A percentile compares a stretch with the other conserved stretches of the same genome.
These are phyloP conservation scores for Lysiphlebus fabarum DNA, from an alignment of 1,140 invertebrate species.

Conservation along the genomic window DNA sequence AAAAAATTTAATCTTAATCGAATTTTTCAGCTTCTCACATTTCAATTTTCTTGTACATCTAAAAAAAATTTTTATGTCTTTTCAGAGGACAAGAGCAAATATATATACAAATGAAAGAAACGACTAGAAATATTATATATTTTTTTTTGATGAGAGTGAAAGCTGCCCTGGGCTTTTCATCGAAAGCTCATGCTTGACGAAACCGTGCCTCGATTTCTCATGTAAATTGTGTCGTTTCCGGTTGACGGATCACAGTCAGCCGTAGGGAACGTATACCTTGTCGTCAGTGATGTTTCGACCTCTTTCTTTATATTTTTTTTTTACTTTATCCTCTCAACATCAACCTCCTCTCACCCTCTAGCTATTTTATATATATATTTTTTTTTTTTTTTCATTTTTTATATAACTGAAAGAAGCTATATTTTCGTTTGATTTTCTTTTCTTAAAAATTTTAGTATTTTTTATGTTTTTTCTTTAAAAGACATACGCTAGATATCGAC, in stretches of 20 bases:
- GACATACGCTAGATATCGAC: not conserved
- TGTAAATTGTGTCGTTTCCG: slow-evolving; percentile 46
- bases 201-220: slow-evolving; percentile 39
- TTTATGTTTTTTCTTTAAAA: not conserved
- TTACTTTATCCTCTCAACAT: not conserved
- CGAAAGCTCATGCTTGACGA: slow-evolving; percentile 34
- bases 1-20: slow-evolving; percentile 18
- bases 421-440: too few relatives aligned
- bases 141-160: slow-evolving; percentile 1
- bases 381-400: not conserved
- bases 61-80: slow-evolving; percentile 11
- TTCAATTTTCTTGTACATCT: slow-evolving; percentile 14
- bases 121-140: slow-evolving; percentile 4
- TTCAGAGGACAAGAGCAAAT: slow-evolving; percentile 17
- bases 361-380: not conserved
- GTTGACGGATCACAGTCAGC: slow-evolving; percentile 43
- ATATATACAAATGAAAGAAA: slow-evolving; percentile 15
- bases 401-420: too few relatives aligned
- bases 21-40: slow-evolving; percentile 18
- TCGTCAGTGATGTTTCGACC: not conserved
- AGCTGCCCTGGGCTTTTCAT: slow-evolving; percentile 17
- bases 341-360: slow-evolving; percentile 1
- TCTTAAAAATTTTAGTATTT: not conserved
- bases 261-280: slow-evolving; percentile 18
- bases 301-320: not conserved